Evolutionary conservation across 2,888 invertebrate genomes (phyloP).

Genomic region (Ditula angustiorana): DNA sequence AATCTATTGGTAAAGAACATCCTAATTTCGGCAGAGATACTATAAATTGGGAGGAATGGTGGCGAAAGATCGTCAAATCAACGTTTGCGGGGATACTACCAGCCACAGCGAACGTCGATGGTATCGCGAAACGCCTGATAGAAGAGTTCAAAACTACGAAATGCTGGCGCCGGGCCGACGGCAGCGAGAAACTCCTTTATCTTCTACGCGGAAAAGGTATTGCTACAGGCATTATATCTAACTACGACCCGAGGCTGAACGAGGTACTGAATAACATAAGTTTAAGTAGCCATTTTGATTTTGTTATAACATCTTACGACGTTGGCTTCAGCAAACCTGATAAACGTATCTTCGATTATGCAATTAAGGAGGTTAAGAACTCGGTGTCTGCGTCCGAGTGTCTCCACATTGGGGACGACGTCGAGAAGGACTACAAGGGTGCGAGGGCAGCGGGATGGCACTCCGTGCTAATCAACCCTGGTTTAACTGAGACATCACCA

Average conservation of each 20-base stretch:
- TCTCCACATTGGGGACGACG: conserved; percentile 93
- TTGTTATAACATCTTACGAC: conserved; percentile 92
- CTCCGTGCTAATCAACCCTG: conserved; percentile 72
- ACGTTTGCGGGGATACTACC: conserved; percentile 86
- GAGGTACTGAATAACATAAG: conserved; percentile 88
- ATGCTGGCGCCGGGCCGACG: conserved; percentile 90
- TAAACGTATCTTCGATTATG: conserved; percentile 88
- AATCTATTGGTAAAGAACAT: conserved; percentile 87
- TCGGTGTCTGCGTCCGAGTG: conserved; percentile 86
- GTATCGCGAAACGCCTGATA: conserved; percentile 87
- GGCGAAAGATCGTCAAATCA: conserved; percentile 88
- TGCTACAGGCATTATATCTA: conserved; percentile 92
- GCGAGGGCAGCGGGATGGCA: conserved; percentile 92
- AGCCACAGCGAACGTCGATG: conserved; percentile 52
- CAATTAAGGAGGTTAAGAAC: conserved; percentile 77
- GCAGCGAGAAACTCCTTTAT: conserved; percentile 87
- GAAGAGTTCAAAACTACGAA: conserved; percentile 89
- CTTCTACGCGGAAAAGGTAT: conserved; percentile 79
- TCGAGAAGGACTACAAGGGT: conserved; percentile 91
- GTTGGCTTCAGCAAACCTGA: conserved; percentile 91
- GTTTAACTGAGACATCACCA: conserved; percentile 49
- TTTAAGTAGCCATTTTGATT: conserved; percentile 90
- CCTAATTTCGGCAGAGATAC: conserved; percentile 92
- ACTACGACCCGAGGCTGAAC: conserved; percentile 93
- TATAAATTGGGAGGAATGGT: conserved; percentile 93